phyloP scores from a whole-genome alignment of 2,888 invertebrate genomes.

The Drosophila atripex region DNA sequence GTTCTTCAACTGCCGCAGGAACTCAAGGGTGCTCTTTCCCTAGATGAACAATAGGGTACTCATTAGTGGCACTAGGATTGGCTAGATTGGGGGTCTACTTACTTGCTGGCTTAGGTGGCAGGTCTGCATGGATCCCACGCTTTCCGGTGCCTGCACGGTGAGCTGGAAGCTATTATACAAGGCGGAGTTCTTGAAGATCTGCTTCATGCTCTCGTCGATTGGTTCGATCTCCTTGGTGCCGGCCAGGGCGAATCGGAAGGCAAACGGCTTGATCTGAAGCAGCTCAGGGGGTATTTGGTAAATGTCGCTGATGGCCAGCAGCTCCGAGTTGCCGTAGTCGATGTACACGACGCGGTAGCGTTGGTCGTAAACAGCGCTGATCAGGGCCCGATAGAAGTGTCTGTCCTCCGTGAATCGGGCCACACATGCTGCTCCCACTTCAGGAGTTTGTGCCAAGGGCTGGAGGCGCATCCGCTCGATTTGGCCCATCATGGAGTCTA shows the following conservation, averaged over 20 bases:
- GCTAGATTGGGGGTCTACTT: conserved; percentile 10
- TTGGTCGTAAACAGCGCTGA: conserved; percentile 89
- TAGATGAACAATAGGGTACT: conserved; percentile 12
- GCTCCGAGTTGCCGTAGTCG: conserved; percentile 91
- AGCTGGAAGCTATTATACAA: conserved; percentile 87
- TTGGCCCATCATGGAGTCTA: conserved; percentile 89
- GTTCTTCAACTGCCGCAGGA: conserved; percentile 77
- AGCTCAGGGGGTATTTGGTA: conserved; percentile 90
- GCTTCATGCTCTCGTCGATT: conserved; percentile 86
- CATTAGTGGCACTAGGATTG: rapidly evolving
- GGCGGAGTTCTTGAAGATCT: conserved; percentile 89
- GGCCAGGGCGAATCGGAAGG: conserved; percentile 89
- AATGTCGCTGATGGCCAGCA: conserved; percentile 88
- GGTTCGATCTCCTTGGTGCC: conserved; percentile 87
- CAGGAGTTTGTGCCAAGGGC: conserved; percentile 87
- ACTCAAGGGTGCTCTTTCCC: conserved; percentile 77
- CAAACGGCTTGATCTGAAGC: conserved; percentile 89
- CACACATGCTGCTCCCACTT: conserved; percentile 91
- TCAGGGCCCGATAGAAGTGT: conserved; percentile 90
- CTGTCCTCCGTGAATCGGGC: conserved; percentile 89
- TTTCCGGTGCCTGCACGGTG: conserved; percentile 88
- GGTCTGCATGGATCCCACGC: conserved; percentile 89
- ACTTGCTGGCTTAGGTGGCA: conserved; percentile 86
- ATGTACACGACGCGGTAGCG: conserved; percentile 91
- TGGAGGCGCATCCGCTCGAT: conserved; percentile 87